Evolutionary conservation across 2,888 invertebrate species (phyloP), one percentile per base, ranked within the genome.

Genomic region (Amphipyra berbera): DNA sequence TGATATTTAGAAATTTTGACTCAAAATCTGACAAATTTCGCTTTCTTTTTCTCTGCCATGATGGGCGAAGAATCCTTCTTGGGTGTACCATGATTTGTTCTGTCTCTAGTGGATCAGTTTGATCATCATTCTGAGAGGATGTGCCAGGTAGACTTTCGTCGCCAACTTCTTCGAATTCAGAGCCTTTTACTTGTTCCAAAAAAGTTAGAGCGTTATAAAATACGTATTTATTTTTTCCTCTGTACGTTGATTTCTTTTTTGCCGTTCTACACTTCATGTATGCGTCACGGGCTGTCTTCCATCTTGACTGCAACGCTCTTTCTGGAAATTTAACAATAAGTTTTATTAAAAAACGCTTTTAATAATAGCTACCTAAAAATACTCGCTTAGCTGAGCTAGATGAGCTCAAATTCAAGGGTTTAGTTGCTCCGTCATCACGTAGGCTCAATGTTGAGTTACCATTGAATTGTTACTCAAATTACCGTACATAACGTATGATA

Each of bases 201-300:
- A 68, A 64, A 8, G n/a, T 64, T 1, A 68, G 14, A 27, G 47
- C 8, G 0, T 70, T 37, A 12, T 56, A 52, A 13, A 57, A 54
- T 6, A 59, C 21, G 0, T 68, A 68, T 40, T 7, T 55, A 1
- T 53, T 21, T 33, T 6, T 64, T 6, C 40, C 2, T 38, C 9
- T 63, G 27, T 58, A 58, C 5, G 21, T 41, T 0, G 44, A 21
- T 45, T 69, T 68, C 9, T 40, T 52, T n/a, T 0, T 41, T 9
- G 38, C 15, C 3, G 6, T 0, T 13, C 64, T 64, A 6, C 68
- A 58, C n/a, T 68, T 68, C 45, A 68, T 57, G 41, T 69, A 68
- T 1, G 68, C 68, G 0, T 68, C 70, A 0, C 68, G 53, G 1
- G 70, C 70, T 35, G 64, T 70, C 15, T 68, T 68, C 68, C 68